Percentiles rank a stretch among this genome's conserved stretches.
phyloP scores from a whole-genome alignment of 2,797 vertebrate species.

The Rallus crepitans region DNA sequence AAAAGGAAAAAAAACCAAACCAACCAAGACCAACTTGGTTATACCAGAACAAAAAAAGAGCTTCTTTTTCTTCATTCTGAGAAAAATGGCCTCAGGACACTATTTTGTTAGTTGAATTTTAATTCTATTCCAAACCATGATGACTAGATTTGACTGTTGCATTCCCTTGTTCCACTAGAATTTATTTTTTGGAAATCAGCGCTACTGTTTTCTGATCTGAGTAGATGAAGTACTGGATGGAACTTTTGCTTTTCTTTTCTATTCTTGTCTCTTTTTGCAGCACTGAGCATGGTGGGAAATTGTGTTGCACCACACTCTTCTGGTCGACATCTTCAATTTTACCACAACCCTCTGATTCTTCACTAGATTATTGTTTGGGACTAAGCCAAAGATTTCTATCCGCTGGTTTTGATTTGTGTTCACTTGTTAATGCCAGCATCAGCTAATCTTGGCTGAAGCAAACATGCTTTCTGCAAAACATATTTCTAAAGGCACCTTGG shows the following conservation, averaged over 20 bases:
- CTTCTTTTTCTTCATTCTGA: neutral
- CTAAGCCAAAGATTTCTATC: neutral
- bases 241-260: neutral
- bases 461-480: neutral
- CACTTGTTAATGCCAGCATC: neutral
- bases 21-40: neutral
- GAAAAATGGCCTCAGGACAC: neutral
- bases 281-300: neutral
- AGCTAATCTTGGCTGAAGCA: neutral
- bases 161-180: neutral
- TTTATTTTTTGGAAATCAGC: neutral
- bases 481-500: neutral
- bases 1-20: neutral
- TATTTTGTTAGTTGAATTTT: neutral
- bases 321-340: neutral
- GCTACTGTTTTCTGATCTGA: neutral
- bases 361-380: neutral
- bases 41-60: neutral
- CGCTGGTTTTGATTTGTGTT: neutral
- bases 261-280: neutral
- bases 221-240: neutral
- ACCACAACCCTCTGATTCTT: neutral
- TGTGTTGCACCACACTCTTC: neutral
- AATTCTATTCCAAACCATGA: accelerated
- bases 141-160: neutral